Evolutionary conservation across 2,888 invertebrate species (phyloP).

Genomic region (Hyalella azteca): DNA sequence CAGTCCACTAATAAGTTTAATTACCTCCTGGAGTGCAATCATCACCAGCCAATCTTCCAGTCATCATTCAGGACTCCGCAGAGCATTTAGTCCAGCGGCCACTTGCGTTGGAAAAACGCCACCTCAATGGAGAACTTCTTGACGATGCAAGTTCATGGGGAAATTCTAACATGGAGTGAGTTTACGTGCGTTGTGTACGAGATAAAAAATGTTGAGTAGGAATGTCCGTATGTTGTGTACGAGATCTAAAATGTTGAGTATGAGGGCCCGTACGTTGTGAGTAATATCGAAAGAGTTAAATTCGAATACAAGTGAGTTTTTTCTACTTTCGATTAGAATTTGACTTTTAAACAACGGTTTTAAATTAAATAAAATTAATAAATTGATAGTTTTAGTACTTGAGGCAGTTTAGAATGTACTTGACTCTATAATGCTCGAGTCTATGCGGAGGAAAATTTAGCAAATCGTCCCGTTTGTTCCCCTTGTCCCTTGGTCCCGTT

Average conservation of each 20-base stretch:
- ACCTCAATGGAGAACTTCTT: neutral
- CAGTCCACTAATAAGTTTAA: neutral
- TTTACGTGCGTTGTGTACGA: neutral
- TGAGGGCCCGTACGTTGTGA: no score
- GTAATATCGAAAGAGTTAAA: no score
- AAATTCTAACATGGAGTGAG: neutral
- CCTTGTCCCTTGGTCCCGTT: no score
- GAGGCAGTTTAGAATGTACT: no score
- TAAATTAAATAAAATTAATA: no score
- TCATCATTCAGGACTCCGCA: neutral
- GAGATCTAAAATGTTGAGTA: neutral
- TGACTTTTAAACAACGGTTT: no score
- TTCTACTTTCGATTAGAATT: no score
- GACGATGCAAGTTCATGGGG: neutral
- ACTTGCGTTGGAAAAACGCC: neutral
- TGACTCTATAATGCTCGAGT: no score
- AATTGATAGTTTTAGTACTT: no score
- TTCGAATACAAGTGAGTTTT: no score
- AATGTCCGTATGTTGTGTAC: neutral
- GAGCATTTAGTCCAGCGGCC: neutral
- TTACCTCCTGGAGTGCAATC: constrained; percentile 29
- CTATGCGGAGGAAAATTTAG: no score
- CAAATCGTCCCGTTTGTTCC: no score
- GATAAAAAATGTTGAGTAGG: neutral
- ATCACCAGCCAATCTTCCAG: neutral